These are phyloP conservation scores for Eurystomus gularis DNA, from an alignment of 2,113 vertebrate species.

Conservation along the genomic window DNA sequence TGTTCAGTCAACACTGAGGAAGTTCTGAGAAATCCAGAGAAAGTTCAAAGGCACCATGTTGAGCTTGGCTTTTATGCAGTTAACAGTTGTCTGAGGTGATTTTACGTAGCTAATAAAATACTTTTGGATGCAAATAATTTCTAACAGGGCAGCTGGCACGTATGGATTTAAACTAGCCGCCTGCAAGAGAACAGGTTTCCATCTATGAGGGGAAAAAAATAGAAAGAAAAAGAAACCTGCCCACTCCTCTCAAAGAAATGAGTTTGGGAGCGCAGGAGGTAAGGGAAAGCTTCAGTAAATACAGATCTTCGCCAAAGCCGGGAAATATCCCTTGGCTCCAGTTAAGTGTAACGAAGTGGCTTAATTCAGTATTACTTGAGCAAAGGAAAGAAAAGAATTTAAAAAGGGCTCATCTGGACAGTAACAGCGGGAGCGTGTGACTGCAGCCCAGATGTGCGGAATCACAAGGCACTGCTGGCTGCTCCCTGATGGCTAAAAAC, in stretches of 20 bases:
- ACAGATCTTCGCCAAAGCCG: not conserved
- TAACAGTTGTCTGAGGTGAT: not conserved
- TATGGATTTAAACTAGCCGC: not conserved
- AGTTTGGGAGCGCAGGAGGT: not conserved
- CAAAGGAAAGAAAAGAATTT: not conserved
- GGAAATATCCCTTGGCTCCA: slow-evolving; percentile 17
- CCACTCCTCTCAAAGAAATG: not conserved
- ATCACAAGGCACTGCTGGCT: not conserved
- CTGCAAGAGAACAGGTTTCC: not conserved
- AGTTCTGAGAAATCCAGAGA: not conserved
- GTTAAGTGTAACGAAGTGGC: slow-evolving; percentile 56
- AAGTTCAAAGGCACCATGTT: not conserved
- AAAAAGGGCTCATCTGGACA: not conserved
- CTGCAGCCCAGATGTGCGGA: slow-evolving; percentile 27
- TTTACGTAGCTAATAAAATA: slow-evolving; percentile 5
- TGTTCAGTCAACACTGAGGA: not conserved
- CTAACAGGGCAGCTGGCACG: not conserved
- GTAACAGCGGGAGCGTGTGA: not conserved
- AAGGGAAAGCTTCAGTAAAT: not conserved
- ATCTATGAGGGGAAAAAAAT: not conserved
- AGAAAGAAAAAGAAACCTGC: not conserved
- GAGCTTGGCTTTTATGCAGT: not conserved
- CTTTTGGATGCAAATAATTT: not conserved
- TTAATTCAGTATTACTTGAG: slow-evolving; percentile 44
- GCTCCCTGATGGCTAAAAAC: not conserved